Percentiles rank a stretch among this genome's conserved stretches.
phyloP scores from a whole-genome alignment of 2,888 invertebrate species.

The Papilio gigon region DNA sequence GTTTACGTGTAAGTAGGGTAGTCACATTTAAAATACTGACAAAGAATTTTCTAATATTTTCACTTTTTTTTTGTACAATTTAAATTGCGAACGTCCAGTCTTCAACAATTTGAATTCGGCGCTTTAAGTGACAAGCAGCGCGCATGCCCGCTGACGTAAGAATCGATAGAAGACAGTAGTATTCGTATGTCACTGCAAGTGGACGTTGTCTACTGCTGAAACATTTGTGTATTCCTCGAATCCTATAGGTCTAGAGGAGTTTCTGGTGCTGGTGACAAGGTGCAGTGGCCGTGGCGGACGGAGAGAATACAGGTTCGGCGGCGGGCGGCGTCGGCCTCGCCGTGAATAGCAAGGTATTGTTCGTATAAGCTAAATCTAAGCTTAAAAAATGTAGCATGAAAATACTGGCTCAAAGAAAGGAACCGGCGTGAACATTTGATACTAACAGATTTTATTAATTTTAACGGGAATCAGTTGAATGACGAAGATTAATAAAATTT shows the following conservation, averaged over 20 bases:
- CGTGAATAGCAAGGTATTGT: conserved; percentile 77
- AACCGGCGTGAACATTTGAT: neutral
- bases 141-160: neutral
- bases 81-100: too few species aligned
- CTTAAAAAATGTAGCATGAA: neutral
- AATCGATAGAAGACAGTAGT: conserved; percentile 18
- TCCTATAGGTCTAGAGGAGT: conserved; percentile 18
- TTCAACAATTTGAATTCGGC: neutral
- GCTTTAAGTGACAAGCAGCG: neutral
- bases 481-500: neutral
- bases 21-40: too few species aligned
- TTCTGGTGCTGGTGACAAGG: conserved; percentile 17
- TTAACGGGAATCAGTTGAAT: neutral
- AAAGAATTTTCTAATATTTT: too few species aligned
- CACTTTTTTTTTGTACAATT: too few species aligned
- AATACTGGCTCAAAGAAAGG: neutral
- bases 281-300: conserved; percentile 74
- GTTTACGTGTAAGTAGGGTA: too few species aligned
- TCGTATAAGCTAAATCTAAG: neutral
- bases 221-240: neutral
- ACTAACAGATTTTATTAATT: neutral
- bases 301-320: conserved; percentile 63
- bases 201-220: conserved; percentile 6
- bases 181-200: neutral
- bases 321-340: conserved; percentile 80